These are phyloP conservation scores for Sminthopsis crassicaudata DNA, from an alignment of 2,113 vertebrate genomes.

Conservation along the genomic window DNA sequence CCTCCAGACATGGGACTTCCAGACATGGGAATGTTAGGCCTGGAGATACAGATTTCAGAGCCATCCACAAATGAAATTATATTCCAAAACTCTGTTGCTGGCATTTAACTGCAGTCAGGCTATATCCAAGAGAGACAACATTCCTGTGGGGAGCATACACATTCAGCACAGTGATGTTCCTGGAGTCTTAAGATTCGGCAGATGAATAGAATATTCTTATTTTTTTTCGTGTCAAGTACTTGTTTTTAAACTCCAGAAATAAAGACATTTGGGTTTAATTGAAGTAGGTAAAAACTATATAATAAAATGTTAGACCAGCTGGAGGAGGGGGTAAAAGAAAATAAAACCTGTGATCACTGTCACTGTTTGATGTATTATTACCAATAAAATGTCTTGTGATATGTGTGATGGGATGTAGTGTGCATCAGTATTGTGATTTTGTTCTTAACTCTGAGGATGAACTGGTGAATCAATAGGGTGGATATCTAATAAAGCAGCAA, in stretches of 20 bases:
- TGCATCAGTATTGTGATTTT: not conserved
- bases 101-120: not conserved
- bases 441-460: not conserved
- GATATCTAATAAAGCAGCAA: not conserved
- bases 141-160: not conserved
- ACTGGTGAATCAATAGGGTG: not conserved
- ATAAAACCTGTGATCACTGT: not conserved
- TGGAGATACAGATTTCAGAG: not conserved
- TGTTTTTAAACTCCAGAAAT: not conserved
- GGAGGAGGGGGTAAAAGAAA: not conserved
- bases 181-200: not conserved
- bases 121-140: not conserved
- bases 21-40: not conserved
- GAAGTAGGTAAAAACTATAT: not conserved
- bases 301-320: not conserved
- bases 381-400: not conserved
- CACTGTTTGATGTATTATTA: not conserved
- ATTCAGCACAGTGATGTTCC: not conserved
- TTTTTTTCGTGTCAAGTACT: not conserved
- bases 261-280: not conserved
- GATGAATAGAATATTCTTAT: not conserved
- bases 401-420: not conserved
- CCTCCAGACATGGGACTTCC: not conserved
- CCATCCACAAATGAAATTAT: not conserved
- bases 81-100: not conserved